Evolutionary conservation across 2,113 vertebrate species (phyloP).

Genomic region (Cynoglossus semilaevis): DNA sequence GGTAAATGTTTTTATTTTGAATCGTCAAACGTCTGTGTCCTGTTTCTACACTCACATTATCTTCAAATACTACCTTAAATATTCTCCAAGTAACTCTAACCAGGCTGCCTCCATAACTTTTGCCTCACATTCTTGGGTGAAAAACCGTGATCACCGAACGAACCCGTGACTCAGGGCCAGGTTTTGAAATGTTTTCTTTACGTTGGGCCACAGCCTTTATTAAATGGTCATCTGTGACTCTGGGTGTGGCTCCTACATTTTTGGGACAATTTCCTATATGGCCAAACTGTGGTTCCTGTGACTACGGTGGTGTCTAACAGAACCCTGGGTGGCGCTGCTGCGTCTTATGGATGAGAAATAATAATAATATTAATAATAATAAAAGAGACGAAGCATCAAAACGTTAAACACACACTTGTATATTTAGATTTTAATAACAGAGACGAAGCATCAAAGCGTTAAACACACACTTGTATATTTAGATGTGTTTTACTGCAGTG

Average conservation of each 20-base stretch:
- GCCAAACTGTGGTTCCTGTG: slow-evolving; percentile 25
- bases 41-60: not conserved
- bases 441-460: slow-evolving; percentile 6
- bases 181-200: no score
- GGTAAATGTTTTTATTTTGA: slow-evolving; percentile 79
- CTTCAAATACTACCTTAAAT: slow-evolving; percentile 34
- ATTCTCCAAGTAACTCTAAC: no score
- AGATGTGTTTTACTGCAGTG: no score
- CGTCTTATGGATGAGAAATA: slow-evolving; percentile 14
- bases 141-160: no score
- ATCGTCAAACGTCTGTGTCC: not conserved
- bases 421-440: no score
- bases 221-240: slow-evolving; percentile 57
- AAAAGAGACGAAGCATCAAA: slow-evolving; percentile 9
- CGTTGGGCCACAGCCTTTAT: slow-evolving; percentile 49
- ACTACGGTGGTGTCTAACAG: slow-evolving; percentile 25
- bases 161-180: no score
- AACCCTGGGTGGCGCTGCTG: slow-evolving; percentile 34
- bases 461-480: not conserved
- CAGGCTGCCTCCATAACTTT: no score
- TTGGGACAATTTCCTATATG: slow-evolving; percentile 42
- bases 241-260: slow-evolving; percentile 69
- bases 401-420: not conserved
- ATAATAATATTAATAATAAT: slow-evolving; percentile 3
- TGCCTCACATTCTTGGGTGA: no score